These are phyloP conservation scores for Lomographa bimaculata DNA, from an alignment of 2,888 invertebrate species.

Conservation along the genomic window DNA sequence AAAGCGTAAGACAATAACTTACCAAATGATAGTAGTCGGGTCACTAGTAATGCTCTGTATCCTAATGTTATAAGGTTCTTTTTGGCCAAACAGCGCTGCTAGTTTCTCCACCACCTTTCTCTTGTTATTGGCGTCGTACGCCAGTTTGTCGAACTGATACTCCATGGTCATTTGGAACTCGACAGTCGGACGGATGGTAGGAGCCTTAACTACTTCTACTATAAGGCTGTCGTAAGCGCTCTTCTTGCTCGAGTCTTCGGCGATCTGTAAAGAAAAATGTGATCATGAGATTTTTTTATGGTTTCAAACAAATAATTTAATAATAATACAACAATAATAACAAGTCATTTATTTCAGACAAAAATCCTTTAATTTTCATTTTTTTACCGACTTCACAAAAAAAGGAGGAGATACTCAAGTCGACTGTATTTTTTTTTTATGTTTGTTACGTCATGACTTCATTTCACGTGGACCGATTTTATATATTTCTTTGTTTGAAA, in stretches of 20 bases:
- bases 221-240: conserved; percentile 91
- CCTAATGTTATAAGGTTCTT: conserved; percentile 88
- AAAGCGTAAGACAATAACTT: too few relatives aligned
- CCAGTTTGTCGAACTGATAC: conserved; percentile 86
- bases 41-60: conserved; percentile 87
- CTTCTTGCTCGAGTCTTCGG: conserved; percentile 88
- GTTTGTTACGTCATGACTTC: too few relatives aligned
- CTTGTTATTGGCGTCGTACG: conserved; percentile 88
- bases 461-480: too few relatives aligned
- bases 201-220: conserved; percentile 88
- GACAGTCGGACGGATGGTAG: conserved; percentile 86
- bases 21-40: conserved; percentile 89
- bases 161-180: conserved; percentile 93
- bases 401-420: too few relatives aligned
- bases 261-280: conserved; percentile 71
- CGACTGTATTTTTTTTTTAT: too few relatives aligned
- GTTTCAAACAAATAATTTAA: too few relatives aligned
- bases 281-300: too few relatives aligned
- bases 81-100: conserved; percentile 90
- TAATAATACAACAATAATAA: too few relatives aligned
- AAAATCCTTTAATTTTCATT: too few relatives aligned
- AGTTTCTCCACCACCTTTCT: conserved; percentile 92
- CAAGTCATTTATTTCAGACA: too few relatives aligned
- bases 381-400: too few relatives aligned
- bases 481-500: too few relatives aligned